Evolutionary conservation across 2,888 invertebrate genomes (phyloP).

Genomic region (Plebejus melissa): DNA sequence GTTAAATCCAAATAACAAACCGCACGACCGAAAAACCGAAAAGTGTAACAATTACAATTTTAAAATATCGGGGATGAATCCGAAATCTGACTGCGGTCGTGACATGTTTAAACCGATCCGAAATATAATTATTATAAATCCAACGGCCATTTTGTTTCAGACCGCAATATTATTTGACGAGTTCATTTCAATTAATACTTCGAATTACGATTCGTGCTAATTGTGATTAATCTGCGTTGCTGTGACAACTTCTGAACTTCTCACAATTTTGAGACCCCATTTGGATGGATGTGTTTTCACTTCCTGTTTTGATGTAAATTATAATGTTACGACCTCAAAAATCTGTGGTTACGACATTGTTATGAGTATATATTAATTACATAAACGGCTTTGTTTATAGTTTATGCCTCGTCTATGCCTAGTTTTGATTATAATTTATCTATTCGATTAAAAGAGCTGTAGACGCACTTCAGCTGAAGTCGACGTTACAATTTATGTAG

Average conservation of each 20-base stretch:
- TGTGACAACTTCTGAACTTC: slow-evolving; percentile 12
- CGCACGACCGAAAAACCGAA: slow-evolving; percentile 5
- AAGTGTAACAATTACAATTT: slow-evolving; percentile 23
- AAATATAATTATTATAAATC: slow-evolving; percentile 37
- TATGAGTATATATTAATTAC: too few relatives aligned
- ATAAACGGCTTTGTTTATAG: background rate
- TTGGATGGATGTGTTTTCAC: background rate
- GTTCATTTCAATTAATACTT: slow-evolving; percentile 35
- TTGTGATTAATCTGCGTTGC: slow-evolving; percentile 23
- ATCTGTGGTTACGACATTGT: background rate
- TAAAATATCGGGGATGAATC: slow-evolving; percentile 26
- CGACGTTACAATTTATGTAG: too few relatives aligned
- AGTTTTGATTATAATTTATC: background rate
- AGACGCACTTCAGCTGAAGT: too few relatives aligned
- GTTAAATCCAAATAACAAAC: slow-evolving; percentile 19
- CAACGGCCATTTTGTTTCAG: slow-evolving; percentile 32
- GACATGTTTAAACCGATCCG: slow-evolving; percentile 35
- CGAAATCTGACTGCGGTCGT: slow-evolving; percentile 32
- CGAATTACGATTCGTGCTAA: slow-evolving; percentile 12
- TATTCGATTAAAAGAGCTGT: too few relatives aligned
- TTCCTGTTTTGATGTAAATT: background rate
- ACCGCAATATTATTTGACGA: slow-evolving; percentile 38
- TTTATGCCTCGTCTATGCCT: background rate
- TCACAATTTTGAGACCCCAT: background rate
- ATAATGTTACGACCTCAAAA: background rate